phyloP scores from a whole-genome alignment of 1,140 invertebrate species.

The Aplysia californica region DNA sequence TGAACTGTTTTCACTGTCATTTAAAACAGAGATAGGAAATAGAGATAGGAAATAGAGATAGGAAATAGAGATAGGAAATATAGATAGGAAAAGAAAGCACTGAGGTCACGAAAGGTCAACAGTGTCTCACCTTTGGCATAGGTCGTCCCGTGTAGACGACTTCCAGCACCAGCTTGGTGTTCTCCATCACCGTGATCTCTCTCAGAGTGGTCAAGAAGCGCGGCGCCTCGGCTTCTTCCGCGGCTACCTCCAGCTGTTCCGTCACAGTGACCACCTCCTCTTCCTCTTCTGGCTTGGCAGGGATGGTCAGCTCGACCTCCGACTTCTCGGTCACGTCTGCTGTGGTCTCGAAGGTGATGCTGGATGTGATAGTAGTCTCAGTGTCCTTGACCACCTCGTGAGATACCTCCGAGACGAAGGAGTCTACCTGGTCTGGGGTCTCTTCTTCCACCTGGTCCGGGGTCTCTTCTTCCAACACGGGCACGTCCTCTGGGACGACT shows the following conservation, averaged over 20 bases:
- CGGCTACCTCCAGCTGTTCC: too few species aligned
- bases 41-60: too few species aligned
- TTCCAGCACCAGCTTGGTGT: constrained; percentile 48
- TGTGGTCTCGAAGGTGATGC: constrained; percentile 11
- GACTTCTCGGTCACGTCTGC: constrained; percentile 6
- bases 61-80: too few species aligned
- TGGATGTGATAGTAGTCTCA: constrained; percentile 32
- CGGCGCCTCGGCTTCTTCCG: too few species aligned
- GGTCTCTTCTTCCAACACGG: constrained; percentile 34
- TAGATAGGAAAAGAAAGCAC: too few species aligned
- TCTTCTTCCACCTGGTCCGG: constrained; percentile 39
- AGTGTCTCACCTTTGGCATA: too few species aligned
- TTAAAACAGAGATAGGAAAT: too few species aligned
- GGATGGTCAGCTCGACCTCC: constrained; percentile 24
- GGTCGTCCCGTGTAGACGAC: constrained; percentile 53
- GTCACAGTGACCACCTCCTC: neutral
- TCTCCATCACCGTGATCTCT: constrained; percentile 60
- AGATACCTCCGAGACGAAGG: constrained; percentile 32
- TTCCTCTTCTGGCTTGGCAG: constrained; percentile 12
- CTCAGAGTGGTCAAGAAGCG: too few species aligned
- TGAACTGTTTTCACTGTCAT: too few species aligned
- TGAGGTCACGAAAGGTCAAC: too few species aligned
- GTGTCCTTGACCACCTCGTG: constrained; percentile 38
- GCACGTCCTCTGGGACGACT: constrained; percentile 17
- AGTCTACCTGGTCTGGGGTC: constrained; percentile 36